Percentiles rank a stretch among this genome's conserved stretches.
These are phyloP conservation scores for Heliconius sara DNA, from an alignment of 2,888 invertebrate species.

Conservation along the genomic window DNA sequence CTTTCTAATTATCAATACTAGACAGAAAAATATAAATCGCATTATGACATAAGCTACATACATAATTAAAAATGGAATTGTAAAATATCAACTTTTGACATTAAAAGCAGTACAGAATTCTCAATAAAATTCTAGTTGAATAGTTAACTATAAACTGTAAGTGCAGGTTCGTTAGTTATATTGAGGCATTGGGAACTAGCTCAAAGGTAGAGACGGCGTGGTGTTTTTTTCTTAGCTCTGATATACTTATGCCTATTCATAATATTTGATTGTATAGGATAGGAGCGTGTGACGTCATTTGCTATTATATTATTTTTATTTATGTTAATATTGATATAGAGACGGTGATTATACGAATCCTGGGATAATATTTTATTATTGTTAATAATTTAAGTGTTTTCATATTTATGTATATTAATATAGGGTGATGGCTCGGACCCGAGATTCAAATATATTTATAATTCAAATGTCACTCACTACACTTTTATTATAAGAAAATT, in stretches of 20 bases:
- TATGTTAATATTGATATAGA: too few species aligned
- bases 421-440: too few species aligned
- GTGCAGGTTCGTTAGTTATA: constrained; percentile 18
- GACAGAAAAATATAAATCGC: background rate
- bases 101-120: constrained; percentile 12
- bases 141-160: constrained; percentile 11
- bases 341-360: too few species aligned
- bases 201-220: constrained; percentile 54
- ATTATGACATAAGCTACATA: constrained; percentile 20
- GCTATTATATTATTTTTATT: constrained; percentile 32
- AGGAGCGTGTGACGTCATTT: constrained; percentile 58
- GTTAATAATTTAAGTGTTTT: too few species aligned
- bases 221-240: constrained; percentile 61
- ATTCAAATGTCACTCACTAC: too few species aligned
- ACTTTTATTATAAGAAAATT: background rate
- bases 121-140: constrained; percentile 19
- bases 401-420: too few species aligned
- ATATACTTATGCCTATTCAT: constrained; percentile 65
- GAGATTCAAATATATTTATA: too few species aligned
- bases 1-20: constrained; percentile 29
- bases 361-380: too few species aligned
- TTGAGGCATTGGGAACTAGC: constrained; percentile 33
- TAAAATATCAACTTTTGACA: constrained; percentile 23
- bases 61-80: constrained; percentile 26
- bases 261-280: constrained; percentile 69